phyloP scores from a whole-genome alignment of 2,888 invertebrate genomes.

The Eupeodes luniger region DNA sequence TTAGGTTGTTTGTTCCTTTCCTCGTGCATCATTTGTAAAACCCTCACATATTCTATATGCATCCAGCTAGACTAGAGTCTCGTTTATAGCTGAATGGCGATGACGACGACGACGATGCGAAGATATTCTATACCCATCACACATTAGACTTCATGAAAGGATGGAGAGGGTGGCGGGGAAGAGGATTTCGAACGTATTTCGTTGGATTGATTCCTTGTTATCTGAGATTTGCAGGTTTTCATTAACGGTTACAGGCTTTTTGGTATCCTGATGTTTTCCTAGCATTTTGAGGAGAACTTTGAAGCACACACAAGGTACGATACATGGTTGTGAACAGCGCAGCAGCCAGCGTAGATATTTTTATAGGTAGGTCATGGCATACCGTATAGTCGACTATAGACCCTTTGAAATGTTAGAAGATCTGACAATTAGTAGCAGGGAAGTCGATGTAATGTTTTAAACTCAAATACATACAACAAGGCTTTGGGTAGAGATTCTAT shows the following conservation, averaged over 20 bases:
- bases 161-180: not conserved
- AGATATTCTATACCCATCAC: slow-evolving; percentile 9
- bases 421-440: slow-evolving; percentile 16
- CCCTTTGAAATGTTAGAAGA: not conserved
- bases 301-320: not conserved
- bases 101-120: not conserved
- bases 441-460: not conserved
- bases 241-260: slow-evolving; percentile 51
- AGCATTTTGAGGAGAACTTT: not conserved
- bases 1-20: slow-evolving; percentile 7
- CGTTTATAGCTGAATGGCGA: slow-evolving; percentile 28
- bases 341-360: no score
- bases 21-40: slow-evolving; percentile 17
- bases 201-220: slow-evolving; percentile 71
- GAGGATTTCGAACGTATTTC: slow-evolving; percentile 4
- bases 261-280: not conserved
- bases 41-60: not conserved
- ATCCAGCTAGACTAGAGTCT: not conserved
- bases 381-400: no score
- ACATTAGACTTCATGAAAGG: not conserved
- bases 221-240: slow-evolving; percentile 73
- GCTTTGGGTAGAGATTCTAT: no score
- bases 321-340: not conserved
- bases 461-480: not conserved
- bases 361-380: slow-evolving; percentile 1